These are phyloP conservation scores for Leptosomus discolor DNA, from an alignment of 2,113 vertebrate genomes.

Conservation along the genomic window DNA sequence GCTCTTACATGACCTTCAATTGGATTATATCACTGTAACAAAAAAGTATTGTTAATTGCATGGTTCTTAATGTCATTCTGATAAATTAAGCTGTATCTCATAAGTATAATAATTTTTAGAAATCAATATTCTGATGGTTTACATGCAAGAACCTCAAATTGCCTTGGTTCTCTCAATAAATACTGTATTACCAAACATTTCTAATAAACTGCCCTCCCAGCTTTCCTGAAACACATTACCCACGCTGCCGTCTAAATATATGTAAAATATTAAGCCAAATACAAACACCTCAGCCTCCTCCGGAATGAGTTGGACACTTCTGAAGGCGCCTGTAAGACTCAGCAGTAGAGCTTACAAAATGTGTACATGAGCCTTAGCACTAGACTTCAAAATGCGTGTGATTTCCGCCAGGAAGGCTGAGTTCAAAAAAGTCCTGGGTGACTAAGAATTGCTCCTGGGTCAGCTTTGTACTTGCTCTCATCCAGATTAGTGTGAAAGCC, in stretches of 20 bases:
- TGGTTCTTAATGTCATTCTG: neutral
- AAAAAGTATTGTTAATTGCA: neutral
- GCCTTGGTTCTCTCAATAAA: neutral
- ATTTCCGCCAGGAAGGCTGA: neutral
- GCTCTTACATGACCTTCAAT: neutral
- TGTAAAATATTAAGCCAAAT: neutral
- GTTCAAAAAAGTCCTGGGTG: neutral
- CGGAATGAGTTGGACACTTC: neutral
- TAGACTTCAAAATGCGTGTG: neutral
- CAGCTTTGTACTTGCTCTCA: neutral
- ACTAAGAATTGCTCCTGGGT: neutral
- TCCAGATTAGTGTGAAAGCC: neutral
- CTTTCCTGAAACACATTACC: neutral
- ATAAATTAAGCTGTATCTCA: neutral
- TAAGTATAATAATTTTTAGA: neutral
- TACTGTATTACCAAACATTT: neutral
- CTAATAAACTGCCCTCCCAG: fast-evolving
- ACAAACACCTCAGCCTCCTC: neutral
- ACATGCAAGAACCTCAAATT: neutral
- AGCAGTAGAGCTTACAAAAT: neutral
- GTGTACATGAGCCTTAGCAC: fast-evolving
- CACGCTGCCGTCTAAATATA: neutral
- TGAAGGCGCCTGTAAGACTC: neutral
- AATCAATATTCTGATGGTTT: neutral
- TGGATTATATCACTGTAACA: neutral